Base-by-base conservation (phyloP, 2,888 invertebrate species). In the Therioaphis trifolii region DNA sequence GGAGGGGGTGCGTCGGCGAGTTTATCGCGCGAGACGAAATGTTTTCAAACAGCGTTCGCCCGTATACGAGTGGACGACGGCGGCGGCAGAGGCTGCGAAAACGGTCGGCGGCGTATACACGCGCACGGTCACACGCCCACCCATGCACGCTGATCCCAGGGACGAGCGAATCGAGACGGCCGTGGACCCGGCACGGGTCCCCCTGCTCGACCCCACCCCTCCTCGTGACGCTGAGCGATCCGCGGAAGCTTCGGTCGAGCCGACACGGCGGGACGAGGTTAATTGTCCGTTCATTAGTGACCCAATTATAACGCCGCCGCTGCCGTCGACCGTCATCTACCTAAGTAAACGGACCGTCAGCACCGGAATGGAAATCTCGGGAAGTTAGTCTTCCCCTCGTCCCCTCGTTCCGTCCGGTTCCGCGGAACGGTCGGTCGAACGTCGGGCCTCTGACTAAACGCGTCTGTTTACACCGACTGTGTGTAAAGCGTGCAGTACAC, bases 211-310 rank as follows among this genome's bases (percentile, higher is more conserved):
- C 27, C 14, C 61, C 12, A 18, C 29, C 63, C 12, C 15, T 4
- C 18, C 29, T 18, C 2, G 27, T 18, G 29, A 1, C 9, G 15
- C 29, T n/a, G n/a, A 5, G 15, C 29, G 14, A 35, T 18, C 63
- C 4, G 29, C 27, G 4, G 15, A n/a, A n/a, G n/a, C n/a, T n/a
- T n/a, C 9, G 27, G 15, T 7, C 63, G 29, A 29, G 35, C 15
- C 5, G 63, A n/a, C 0, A 61, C 7, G 27, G 14, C 14, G 43
- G 43, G 21, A n/a, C n/a, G 52, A 76, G 27, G 68, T 68, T 58
- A 79, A 80, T 72, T 72, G 72, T 61, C 35, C 72, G 72, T 72
- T 80, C 80, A 72, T 80, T 80, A 72, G 71, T 61, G 72, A 71
- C 43, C 58, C 71, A 80, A 72, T 80, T 71, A 80, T 72, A 72